Evolutionary conservation across 2,888 invertebrate species (phyloP).

Genomic region (Coecobrya sp.): DNA sequence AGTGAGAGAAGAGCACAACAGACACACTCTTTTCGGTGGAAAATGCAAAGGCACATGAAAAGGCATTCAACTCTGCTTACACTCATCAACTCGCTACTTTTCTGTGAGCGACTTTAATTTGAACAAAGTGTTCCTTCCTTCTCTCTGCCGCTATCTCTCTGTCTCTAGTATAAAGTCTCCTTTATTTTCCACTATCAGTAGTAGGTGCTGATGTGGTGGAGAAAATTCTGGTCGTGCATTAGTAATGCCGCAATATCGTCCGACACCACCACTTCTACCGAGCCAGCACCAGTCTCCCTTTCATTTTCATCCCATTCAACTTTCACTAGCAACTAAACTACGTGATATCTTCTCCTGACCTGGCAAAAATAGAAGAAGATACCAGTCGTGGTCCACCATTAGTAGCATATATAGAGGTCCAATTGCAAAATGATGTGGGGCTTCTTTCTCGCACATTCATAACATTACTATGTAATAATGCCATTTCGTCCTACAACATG

Average conservation of each 20-base stretch:
- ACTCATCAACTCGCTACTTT: slow-evolving; percentile 52
- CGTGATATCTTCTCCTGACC: slow-evolving; percentile 41
- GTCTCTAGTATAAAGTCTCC: not conserved
- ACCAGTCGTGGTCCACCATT: not conserved
- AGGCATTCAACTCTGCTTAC: slow-evolving; percentile 54
- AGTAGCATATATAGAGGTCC: not conserved
- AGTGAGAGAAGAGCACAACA: slow-evolving; percentile 3
- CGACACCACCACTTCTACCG: slow-evolving; percentile 7
- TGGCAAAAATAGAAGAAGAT: slow-evolving; percentile 5
- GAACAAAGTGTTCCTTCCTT: slow-evolving; percentile 65
- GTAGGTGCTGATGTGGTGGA: slow-evolving; percentile 2
- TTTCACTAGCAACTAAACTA: slow-evolving; percentile 58
- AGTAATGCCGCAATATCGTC: slow-evolving; percentile 76
- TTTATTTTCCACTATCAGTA: not conserved
- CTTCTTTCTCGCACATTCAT: slow-evolving; percentile 58
- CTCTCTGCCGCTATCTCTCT: not conserved
- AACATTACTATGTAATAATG: slow-evolving; percentile 61
- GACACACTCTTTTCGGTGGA: not conserved
- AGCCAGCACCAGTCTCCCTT: slow-evolving; percentile 32
- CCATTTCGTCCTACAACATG: slow-evolving; percentile 9
- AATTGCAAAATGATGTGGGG: slow-evolving; percentile 58
- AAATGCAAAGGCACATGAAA: slow-evolving; percentile 28
- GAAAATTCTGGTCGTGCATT: slow-evolving; percentile 78
- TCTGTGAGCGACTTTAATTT: slow-evolving; percentile 69
- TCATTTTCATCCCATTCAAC: slow-evolving; percentile 72